Conservation (phyloP, 2,888 invertebrate species). For the Drosophila demipolita region DNA sequence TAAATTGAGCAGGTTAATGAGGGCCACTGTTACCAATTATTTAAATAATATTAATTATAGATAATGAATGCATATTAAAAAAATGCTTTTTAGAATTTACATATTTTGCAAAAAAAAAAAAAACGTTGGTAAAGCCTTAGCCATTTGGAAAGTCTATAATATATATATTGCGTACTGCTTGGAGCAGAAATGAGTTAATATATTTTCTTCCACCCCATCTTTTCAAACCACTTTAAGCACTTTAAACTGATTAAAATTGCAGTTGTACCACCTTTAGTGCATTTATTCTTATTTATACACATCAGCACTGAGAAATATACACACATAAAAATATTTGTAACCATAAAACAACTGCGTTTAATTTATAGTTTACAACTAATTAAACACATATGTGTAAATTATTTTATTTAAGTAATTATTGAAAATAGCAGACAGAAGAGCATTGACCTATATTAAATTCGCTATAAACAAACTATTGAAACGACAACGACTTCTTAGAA, state of each 20-base stretch:
- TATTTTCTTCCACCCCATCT: background rate
- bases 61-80: slow-evolving; percentile 44
- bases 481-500: background rate
- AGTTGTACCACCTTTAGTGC: slow-evolving; percentile 7
- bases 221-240: background rate
- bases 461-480: background rate
- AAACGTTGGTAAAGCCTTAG: background rate
- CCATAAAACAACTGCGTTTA: background rate
- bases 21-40: slow-evolving; percentile 70
- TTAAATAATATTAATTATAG: slow-evolving; percentile 56
- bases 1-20: slow-evolving; percentile 70
- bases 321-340: background rate
- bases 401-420: background rate
- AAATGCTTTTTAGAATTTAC: slow-evolving; percentile 58
- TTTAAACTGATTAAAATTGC: background rate
- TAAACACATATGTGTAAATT: background rate
- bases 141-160: background rate
- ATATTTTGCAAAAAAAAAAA: slow-evolving; percentile 29
- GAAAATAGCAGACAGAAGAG: background rate
- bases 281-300: slow-evolving; percentile 1
- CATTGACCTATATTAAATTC: background rate
- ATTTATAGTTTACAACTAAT: background rate
- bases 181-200: background rate
- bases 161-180: background rate
- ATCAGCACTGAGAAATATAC: background rate